These are phyloP conservation scores for Lordiphosa stackelbergi DNA, from an alignment of 1,140 invertebrate species.

Conservation along the genomic window DNA sequence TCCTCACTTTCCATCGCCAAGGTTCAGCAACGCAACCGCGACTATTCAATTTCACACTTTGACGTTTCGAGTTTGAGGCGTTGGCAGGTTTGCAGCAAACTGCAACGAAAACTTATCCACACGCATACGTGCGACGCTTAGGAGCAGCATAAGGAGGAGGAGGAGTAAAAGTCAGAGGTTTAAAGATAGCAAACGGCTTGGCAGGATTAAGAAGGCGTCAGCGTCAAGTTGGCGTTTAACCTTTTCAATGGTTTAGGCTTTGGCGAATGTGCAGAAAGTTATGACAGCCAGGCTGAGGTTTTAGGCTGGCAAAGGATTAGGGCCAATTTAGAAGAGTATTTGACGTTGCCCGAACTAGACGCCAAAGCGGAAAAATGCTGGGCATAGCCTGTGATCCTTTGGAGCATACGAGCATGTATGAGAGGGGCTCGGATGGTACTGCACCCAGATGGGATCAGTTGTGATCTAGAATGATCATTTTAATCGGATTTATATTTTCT, in stretches of 20 bases:
- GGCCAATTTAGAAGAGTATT: conserved; percentile 41
- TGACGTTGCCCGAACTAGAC: conserved; percentile 34
- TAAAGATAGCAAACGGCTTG: conserved; percentile 48
- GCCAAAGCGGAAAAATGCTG: conserved; percentile 46
- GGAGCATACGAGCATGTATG: conserved; percentile 83
- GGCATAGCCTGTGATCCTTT: conserved; percentile 79
- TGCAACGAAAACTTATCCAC: conserved; percentile 55
- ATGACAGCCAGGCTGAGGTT: conserved; percentile 39
- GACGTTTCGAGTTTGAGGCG: conserved; percentile 53
- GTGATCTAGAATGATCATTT: conserved; percentile 1
- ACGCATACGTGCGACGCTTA: conserved; percentile 55
- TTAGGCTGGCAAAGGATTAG: conserved; percentile 16
- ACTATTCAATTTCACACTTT: conserved; percentile 69
- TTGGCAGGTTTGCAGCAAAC: conserved; percentile 37
- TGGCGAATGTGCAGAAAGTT: conserved; percentile 32
- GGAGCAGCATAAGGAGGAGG: conserved; percentile 3
- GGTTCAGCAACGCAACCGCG: conserved; percentile 52
- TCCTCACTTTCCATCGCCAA: background rate
- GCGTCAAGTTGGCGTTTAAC: conserved; percentile 19
- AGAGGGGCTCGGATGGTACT: conserved; percentile 79
- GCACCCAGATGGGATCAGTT: conserved; percentile 4
- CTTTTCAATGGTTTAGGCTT: conserved; percentile 11
- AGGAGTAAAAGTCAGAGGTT: conserved; percentile 20
- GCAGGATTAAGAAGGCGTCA: conserved; percentile 32
- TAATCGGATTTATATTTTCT: conserved; percentile 4